Evolutionary conservation across 2,113 vertebrate species (phyloP).

Genomic region (Onychostoma macrolepis): DNA sequence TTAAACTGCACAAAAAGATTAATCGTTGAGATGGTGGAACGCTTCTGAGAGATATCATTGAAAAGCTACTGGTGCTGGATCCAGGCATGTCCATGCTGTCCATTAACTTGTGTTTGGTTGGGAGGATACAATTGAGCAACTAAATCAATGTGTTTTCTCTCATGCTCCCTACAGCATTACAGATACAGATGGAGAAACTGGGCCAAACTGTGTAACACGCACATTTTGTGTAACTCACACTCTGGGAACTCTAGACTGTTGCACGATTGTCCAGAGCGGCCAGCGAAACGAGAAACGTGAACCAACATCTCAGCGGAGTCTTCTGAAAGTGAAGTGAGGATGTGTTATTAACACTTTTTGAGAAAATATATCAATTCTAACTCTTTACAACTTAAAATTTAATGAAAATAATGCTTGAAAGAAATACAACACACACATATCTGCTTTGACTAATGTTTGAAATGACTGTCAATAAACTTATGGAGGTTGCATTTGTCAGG

Average conservation of each 20-base stretch:
- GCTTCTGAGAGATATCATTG: background rate
- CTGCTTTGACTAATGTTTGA: background rate
- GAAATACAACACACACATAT: background rate
- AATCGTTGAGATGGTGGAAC: background rate
- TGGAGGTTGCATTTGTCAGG: background rate
- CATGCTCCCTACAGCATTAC: slow-evolving; percentile 43
- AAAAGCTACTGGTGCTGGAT: background rate
- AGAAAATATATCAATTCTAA: background rate
- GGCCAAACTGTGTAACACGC: slow-evolving; percentile 21
- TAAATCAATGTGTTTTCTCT: slow-evolving; percentile 50
- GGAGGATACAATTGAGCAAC: slow-evolving; percentile 18
- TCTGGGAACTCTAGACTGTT: background rate
- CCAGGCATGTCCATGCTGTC: background rate
- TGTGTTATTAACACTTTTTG: background rate
- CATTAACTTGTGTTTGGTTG: slow-evolving; percentile 27
- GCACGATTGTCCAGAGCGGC: background rate
- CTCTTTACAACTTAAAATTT: no score
- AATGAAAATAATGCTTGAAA: background rate
- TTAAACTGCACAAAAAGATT: background rate
- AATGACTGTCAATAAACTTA: background rate
- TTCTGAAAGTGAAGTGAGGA: background rate
- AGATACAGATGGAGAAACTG: slow-evolving; percentile 31
- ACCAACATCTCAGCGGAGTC: background rate
- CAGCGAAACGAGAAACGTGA: background rate
- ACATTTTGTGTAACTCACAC: background rate